These are phyloP conservation scores for Spondyliosoma cantharus DNA, from an alignment of 2,797 vertebrate genomes.

Conservation along the genomic window DNA sequence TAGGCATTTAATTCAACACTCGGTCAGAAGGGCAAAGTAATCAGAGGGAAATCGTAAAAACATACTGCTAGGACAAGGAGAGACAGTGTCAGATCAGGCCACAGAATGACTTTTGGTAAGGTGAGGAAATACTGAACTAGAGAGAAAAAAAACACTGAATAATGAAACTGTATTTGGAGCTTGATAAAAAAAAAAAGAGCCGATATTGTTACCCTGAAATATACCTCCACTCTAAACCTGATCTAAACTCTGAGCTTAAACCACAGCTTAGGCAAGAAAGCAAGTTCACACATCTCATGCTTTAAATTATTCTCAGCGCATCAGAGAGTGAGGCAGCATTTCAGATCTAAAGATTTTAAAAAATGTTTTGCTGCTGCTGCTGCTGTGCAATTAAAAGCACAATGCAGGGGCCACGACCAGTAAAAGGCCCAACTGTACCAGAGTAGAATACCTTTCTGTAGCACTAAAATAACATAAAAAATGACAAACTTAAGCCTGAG, in stretches of 20 bases:
- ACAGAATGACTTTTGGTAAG: slow-evolving; percentile 32
- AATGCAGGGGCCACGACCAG: neutral
- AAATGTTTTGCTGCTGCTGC: neutral
- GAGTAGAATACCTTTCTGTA: neutral
- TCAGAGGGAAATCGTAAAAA: slow-evolving; percentile 75
- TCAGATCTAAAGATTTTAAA: slow-evolving; percentile 15
- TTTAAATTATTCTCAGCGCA: slow-evolving; percentile 29
- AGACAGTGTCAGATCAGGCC: slow-evolving; percentile 31
- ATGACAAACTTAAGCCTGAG: neutral
- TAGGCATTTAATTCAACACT: slow-evolving; percentile 85
- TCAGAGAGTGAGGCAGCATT: slow-evolving; percentile 16
- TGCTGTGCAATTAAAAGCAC: slow-evolving; percentile 9
- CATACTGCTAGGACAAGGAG: slow-evolving; percentile 60
- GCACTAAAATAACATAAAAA: neutral
- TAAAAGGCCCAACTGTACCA: too few species aligned
- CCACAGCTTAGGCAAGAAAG: neutral
- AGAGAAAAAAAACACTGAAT: neutral
- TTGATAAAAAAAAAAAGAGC: neutral
- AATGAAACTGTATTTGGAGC: neutral
- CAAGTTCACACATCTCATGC: neutral
- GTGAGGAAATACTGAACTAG: slow-evolving; percentile 4
- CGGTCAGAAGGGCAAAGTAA: slow-evolving; percentile 83
- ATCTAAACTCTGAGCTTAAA: slow-evolving; percentile 11
- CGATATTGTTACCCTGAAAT: neutral
- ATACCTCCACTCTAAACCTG: neutral